Conservation (phyloP, 2,113 vertebrate species). For the Lepidothrix coronata region DNA sequence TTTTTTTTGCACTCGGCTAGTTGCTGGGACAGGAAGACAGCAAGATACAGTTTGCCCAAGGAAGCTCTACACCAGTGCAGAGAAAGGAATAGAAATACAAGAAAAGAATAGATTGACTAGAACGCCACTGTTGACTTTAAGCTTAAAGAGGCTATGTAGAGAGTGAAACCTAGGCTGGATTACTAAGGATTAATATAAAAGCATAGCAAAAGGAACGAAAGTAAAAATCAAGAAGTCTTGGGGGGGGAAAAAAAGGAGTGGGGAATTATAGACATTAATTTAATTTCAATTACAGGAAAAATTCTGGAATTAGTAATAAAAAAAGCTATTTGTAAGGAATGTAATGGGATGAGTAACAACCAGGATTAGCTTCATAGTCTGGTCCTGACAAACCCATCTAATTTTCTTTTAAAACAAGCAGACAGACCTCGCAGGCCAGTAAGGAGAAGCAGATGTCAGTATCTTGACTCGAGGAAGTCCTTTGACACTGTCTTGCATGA, state of each 20-base stretch:
- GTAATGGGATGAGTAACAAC: conserved; percentile 6
- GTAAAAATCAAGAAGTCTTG: neutral
- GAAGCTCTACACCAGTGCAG: neutral
- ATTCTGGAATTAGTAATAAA: conserved; percentile 7
- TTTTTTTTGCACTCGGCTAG: neutral
- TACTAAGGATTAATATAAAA: neutral
- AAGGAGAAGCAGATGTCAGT: conserved; percentile 57
- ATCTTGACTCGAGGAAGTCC: conserved; percentile 10
- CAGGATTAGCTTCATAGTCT: conserved; percentile 25
- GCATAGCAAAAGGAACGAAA: neutral
- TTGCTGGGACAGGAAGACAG: neutral
- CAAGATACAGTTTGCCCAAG: neutral
- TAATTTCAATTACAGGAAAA: conserved; percentile 22
- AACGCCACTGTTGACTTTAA: neutral
- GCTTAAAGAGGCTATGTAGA: neutral
- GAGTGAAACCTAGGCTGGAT: neutral
- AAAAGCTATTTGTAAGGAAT: conserved; percentile 19
- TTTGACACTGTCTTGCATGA: conserved; percentile 19
- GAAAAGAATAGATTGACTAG: neutral
- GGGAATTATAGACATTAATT: neutral
- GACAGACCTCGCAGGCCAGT: conserved; percentile 22
- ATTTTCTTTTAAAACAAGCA: conserved; percentile 43
- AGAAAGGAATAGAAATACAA: neutral
- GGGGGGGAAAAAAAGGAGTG: neutral
- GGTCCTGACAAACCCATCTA: conserved; percentile 7